A percentile compares a stretch with the other conserved stretches of the same genome.
Evolutionary conservation across 2,113 vertebrate species (phyloP).

Genomic region (Terrapene triunguis): DNA sequence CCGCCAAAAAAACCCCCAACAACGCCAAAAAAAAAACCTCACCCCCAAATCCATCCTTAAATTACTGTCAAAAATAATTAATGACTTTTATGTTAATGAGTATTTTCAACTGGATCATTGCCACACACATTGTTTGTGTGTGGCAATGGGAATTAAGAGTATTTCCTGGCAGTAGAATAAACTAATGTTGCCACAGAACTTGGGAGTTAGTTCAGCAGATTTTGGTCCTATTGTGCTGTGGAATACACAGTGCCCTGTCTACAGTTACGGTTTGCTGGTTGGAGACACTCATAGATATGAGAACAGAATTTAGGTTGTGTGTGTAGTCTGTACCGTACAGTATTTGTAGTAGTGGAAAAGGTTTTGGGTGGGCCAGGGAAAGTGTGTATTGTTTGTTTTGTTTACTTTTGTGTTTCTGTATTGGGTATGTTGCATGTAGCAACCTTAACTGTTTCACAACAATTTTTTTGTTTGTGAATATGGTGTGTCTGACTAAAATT

Average conservation of each 20-base stretch:
- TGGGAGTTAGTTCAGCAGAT: background rate
- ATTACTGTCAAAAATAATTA: background rate
- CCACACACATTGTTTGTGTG: background rate
- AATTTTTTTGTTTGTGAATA: background rate
- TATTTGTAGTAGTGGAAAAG: background rate
- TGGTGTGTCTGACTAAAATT: background rate
- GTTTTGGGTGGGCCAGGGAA: background rate
- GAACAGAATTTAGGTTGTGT: background rate
- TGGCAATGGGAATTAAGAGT: background rate
- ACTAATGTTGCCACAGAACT: rapidly evolving
- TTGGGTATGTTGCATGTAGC: background rate
- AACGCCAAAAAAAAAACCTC: background rate
- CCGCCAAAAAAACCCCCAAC: background rate
- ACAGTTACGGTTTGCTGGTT: background rate
- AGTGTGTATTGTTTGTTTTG: rapidly evolving
- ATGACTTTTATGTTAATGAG: background rate
- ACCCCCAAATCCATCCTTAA: background rate
- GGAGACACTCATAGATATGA: background rate
- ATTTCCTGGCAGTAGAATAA: background rate
- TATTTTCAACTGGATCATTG: background rate
- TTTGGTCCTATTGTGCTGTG: background rate
- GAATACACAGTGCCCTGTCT: background rate
- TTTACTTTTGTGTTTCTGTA: background rate
- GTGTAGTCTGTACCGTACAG: background rate
- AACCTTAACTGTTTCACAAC: background rate